These are phyloP conservation scores for Nineta flava DNA, from an alignment of 2,888 invertebrate genomes.

Conservation along the genomic window DNA sequence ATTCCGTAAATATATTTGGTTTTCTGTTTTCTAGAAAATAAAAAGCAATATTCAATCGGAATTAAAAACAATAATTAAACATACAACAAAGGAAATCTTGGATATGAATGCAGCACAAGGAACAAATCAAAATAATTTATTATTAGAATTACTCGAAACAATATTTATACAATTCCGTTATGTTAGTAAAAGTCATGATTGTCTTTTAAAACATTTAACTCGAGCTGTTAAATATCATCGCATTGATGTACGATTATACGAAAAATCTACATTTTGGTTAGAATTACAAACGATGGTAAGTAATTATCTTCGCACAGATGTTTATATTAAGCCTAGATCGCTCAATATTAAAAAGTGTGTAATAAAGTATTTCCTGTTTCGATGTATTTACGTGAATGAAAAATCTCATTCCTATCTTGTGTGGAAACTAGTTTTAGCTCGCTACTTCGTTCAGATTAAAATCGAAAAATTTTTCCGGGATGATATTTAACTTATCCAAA, in stretches of 20 bases:
- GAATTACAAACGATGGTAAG: slow-evolving; percentile 78
- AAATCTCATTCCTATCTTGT: no score
- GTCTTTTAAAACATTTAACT: slow-evolving; percentile 46
- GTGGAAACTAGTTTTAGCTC: no score
- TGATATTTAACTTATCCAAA: no score
- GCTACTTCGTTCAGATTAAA: no score
- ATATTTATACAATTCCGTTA: slow-evolving; percentile 70
- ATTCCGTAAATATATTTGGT: background rate
- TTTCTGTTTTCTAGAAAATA: slow-evolving; percentile 44
- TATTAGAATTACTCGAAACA: slow-evolving; percentile 47
- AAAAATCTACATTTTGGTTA: slow-evolving; percentile 71
- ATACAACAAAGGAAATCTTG: slow-evolving; percentile 62
- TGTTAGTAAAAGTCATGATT: slow-evolving; percentile 59
- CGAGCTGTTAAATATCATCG: slow-evolving; percentile 43
- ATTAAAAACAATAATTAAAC: slow-evolving; percentile 59
- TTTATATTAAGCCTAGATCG: no score
- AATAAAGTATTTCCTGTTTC: slow-evolving; percentile 2
- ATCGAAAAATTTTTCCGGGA: no score
- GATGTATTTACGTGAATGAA: no score
- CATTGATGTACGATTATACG: slow-evolving; percentile 40
- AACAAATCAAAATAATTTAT: slow-evolving; percentile 24
- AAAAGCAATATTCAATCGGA: slow-evolving; percentile 73
- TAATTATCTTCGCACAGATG: slow-evolving; percentile 11
- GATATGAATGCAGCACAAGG: slow-evolving; percentile 33
- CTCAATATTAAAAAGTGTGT: background rate